A percentile compares a stretch with the other conserved stretches of the same genome.
Evolutionary conservation across 2,888 invertebrate species (phyloP).

Genomic region (Drosophila mimica): DNA sequence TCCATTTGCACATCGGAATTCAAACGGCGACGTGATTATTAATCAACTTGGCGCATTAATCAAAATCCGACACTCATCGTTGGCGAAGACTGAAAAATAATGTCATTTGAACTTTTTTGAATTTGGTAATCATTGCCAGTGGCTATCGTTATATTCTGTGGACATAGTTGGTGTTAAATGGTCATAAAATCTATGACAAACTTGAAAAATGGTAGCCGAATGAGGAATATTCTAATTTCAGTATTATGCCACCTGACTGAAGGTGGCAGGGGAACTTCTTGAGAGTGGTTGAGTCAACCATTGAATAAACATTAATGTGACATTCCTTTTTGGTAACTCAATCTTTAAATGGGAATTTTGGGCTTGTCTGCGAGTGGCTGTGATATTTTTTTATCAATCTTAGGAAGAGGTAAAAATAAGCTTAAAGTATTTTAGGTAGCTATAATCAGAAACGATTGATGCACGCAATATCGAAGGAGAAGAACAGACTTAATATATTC

Average conservation of each 20-base stretch:
- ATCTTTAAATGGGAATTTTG: not conserved
- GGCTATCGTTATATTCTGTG: not conserved
- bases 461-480: not conserved
- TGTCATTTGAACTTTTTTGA: conserved; percentile 17
- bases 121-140: conserved; percentile 5
- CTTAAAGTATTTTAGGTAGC: not conserved
- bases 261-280: not conserved
- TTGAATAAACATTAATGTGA: not conserved
- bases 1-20: conserved; percentile 33
- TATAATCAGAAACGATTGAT: not conserved
- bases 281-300: not conserved
- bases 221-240: not conserved
- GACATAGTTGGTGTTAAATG: not conserved
- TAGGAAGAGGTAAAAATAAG: not conserved
- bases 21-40: conserved; percentile 46
- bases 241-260: not conserved
- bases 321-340: not conserved
- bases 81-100: conserved; percentile 14
- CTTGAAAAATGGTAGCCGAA: not conserved
- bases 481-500: not conserved
- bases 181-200: not conserved
- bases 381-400: not conserved
- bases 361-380: not conserved
- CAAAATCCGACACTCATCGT: conserved; percentile 9
- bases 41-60: conserved; percentile 51